A percentile compares a stretch with the other conserved stretches of the same genome.
These are phyloP conservation scores for Luidia sarsii DNA, from an alignment of 53 echinoderm and acorn worm genomes.

Conservation along the genomic window DNA sequence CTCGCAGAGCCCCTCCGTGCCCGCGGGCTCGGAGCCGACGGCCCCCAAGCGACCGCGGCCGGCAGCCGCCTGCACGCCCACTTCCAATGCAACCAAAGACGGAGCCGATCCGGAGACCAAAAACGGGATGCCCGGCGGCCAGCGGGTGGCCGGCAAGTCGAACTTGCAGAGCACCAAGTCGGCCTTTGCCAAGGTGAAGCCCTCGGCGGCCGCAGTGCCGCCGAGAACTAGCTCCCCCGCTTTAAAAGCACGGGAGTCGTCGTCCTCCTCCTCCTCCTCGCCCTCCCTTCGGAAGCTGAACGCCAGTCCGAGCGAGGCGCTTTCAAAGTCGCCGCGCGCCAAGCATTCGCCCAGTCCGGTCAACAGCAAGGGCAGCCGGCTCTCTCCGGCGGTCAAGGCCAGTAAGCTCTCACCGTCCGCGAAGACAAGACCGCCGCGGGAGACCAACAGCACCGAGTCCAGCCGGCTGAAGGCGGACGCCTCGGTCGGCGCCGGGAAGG, in stretches of 20 bases:
- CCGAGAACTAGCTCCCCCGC: slow-evolving; percentile 50
- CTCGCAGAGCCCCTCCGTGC: slow-evolving; percentile 27
- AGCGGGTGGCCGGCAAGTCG: slow-evolving; percentile 19
- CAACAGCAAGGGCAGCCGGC: slow-evolving; percentile 6
- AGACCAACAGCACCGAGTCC: slow-evolving; percentile 22
- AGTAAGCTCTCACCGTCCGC: slow-evolving; percentile 18
- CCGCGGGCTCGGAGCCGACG: slow-evolving; percentile 31
- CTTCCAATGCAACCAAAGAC: slow-evolving; percentile 41
- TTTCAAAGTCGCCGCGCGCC: slow-evolving; percentile 34
- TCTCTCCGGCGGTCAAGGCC: slow-evolving; percentile 8
- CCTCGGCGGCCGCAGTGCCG: slow-evolving; percentile 1
- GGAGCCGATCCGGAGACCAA: slow-evolving; percentile 19
- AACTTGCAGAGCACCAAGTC: slow-evolving; percentile 38
- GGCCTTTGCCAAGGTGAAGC: slow-evolving; percentile 53
- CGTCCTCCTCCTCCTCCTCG: slow-evolving; percentile 38
- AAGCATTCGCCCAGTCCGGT: slow-evolving; percentile 31
- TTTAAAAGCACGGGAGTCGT: slow-evolving; percentile 33
- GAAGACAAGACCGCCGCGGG: slow-evolving; percentile 15
- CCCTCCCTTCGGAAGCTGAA: slow-evolving; percentile 40
- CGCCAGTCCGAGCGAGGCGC: slow-evolving; percentile 27
- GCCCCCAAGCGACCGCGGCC: slow-evolving; percentile 21
- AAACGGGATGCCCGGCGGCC: slow-evolving; percentile 50
- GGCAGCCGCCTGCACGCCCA: slow-evolving; percentile 10
- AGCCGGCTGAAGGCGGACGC: slow-evolving; percentile 4
- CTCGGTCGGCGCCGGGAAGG: not conserved